Percentiles rank a stretch among this genome's conserved stretches.
phyloP scores from a whole-genome alignment of 1,140 invertebrate species.

The Stenopsyche tienmushanensis region DNA sequence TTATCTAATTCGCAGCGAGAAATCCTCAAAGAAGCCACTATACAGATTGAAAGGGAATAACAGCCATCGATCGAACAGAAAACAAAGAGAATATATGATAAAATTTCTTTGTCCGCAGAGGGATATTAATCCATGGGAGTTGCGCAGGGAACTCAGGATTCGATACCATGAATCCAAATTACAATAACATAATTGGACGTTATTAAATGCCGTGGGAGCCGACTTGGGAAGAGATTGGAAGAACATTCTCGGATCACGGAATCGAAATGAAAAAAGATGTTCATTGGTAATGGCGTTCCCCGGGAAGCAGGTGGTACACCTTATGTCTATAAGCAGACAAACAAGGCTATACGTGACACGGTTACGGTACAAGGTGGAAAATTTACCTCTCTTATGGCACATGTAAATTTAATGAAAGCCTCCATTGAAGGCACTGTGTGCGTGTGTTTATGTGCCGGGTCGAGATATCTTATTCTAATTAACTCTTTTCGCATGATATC shows the following conservation, averaged over 20 bases:
- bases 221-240: background rate
- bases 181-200: background rate
- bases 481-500: conserved; percentile 5
- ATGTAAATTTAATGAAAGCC: conserved; percentile 27
- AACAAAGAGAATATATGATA: too few relatives aligned
- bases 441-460: background rate
- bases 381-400: background rate
- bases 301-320: conserved; percentile 17
- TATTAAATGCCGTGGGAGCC: background rate
- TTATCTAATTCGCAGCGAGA: too few relatives aligned
- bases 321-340: conserved; percentile 14
- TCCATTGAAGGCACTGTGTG: background rate
- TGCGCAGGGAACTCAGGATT: too few relatives aligned
- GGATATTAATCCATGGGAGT: too few relatives aligned
- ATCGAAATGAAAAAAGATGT: conserved; percentile 29
- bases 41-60: too few relatives aligned
- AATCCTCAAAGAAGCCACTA: too few relatives aligned
- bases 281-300: conserved; percentile 14
- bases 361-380: conserved; percentile 7
- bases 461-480: conserved; percentile 17
- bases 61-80: too few relatives aligned
- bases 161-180: too few relatives aligned
- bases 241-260: conserved; percentile 9
- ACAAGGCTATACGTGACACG: conserved; percentile 18
- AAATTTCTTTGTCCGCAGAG: too few relatives aligned